phyloP scores from a whole-genome alignment of 30 jellyfish, hydroid and myxozoan genomes.

The Turritopsis rubra region DNA sequence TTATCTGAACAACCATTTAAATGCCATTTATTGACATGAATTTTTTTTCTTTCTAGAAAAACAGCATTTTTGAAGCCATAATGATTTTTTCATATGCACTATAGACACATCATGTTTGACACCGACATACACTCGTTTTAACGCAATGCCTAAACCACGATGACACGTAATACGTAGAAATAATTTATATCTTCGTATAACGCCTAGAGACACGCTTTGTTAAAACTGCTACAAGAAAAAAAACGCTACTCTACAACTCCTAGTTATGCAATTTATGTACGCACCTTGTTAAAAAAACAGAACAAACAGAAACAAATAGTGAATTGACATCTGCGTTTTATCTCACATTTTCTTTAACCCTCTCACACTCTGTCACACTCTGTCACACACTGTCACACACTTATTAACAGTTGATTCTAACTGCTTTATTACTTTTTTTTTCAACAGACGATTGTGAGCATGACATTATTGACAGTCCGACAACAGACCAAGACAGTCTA shows the following conservation, averaged over 20 bases:
- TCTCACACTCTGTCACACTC: background rate
- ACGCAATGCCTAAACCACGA: background rate
- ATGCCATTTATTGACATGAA: background rate
- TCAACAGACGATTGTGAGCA: slow-evolving; percentile 39
- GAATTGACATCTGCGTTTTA: background rate
- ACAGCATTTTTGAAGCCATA: background rate
- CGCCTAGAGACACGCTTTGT: background rate
- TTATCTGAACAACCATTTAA: no score
- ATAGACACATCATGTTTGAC: no score
- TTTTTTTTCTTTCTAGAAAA: background rate
- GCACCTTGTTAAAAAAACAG: no score
- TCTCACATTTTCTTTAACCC: no score
- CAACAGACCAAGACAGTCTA: slow-evolving; percentile 32
- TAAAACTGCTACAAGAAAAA: background rate
- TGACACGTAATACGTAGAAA: no score
- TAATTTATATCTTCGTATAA: background rate
- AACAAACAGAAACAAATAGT: background rate
- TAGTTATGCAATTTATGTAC: background rate
- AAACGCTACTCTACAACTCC: background rate
- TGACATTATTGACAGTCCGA: slow-evolving; percentile 35
- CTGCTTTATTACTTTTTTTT: background rate
- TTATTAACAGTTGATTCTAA: background rate
- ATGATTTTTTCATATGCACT: background rate
- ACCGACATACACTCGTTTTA: background rate
- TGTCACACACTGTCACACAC: slow-evolving; percentile 10